Evolutionary conservation across 2,113 vertebrate genomes (phyloP).

Genomic region (Camelus dromedarius): DNA sequence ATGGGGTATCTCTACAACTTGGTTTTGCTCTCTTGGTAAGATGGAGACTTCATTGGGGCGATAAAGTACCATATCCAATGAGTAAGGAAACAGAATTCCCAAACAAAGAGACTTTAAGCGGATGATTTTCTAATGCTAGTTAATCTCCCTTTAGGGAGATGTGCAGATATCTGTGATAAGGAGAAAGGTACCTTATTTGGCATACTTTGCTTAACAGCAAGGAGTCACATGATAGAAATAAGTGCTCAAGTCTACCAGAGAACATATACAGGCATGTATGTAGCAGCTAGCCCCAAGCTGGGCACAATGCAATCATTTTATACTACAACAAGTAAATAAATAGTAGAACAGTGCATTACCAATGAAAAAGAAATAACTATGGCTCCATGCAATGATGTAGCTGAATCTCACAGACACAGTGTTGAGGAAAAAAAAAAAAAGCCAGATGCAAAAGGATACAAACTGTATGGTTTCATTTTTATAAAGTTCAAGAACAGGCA

Average conservation of each 20-base stretch:
- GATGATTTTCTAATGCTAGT: background rate
- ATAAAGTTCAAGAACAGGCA: background rate
- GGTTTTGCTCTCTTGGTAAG: conserved; percentile 32
- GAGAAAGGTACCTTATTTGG: background rate
- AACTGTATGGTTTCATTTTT: background rate
- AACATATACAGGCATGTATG: background rate
- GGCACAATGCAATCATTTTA: background rate
- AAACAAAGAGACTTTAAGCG: background rate
- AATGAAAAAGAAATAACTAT: background rate
- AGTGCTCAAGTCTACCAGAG: conserved; percentile 4
- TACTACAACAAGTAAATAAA: background rate
- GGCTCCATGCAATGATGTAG: background rate
- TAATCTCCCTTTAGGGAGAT: background rate
- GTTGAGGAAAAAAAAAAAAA: background rate
- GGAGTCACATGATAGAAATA: background rate
- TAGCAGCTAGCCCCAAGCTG: background rate
- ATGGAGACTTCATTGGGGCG: background rate
- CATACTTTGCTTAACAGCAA: background rate
- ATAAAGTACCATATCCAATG: background rate
- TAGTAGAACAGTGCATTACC: background rate
- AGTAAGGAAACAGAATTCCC: background rate
- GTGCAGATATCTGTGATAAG: background rate
- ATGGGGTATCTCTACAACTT: background rate
- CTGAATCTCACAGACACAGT: background rate
- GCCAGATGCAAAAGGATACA: background rate